Evolutionary conservation across 2,797 vertebrate genomes (phyloP).

Genomic region (Choloepus didactylus): DNA sequence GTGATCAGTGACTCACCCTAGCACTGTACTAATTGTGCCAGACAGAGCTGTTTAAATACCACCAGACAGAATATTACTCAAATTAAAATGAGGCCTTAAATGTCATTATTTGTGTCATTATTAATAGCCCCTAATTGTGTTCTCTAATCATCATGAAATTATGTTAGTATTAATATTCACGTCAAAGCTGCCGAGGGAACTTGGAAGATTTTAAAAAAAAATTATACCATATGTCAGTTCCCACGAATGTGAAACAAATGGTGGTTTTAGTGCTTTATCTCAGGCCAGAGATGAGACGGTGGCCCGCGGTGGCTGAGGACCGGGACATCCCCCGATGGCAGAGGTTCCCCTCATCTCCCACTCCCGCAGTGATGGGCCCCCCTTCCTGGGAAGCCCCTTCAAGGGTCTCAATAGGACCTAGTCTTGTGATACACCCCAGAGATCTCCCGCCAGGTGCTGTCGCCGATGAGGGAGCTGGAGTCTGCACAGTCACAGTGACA

Average conservation of each 20-base stretch:
- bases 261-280: constrained; percentile 33
- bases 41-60: constrained; percentile 90
- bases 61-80: constrained; percentile 91
- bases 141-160: constrained; percentile 92
- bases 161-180: constrained; percentile 93
- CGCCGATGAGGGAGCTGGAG: accelerated
- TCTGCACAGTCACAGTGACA: not conserved
- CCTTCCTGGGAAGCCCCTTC: not conserved
- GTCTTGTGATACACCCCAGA: accelerated
- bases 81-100: constrained; percentile 91
- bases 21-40: constrained; percentile 84
- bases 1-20: constrained; percentile 50
- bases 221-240: constrained; percentile 88
- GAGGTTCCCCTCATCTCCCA: not conserved
- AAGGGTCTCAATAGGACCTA: not conserved
- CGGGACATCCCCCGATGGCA: not conserved
- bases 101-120: constrained; percentile 94
- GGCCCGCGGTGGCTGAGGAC: accelerated
- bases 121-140: constrained; percentile 93
- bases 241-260: constrained; percentile 82
- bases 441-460: not conserved
- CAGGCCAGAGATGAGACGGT: not conserved
- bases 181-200: constrained; percentile 91
- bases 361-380: not conserved
- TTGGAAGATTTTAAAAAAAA: constrained; percentile 85